phyloP scores from a whole-genome alignment of 2,113 vertebrate genomes.

The Haemorhous mexicanus region DNA sequence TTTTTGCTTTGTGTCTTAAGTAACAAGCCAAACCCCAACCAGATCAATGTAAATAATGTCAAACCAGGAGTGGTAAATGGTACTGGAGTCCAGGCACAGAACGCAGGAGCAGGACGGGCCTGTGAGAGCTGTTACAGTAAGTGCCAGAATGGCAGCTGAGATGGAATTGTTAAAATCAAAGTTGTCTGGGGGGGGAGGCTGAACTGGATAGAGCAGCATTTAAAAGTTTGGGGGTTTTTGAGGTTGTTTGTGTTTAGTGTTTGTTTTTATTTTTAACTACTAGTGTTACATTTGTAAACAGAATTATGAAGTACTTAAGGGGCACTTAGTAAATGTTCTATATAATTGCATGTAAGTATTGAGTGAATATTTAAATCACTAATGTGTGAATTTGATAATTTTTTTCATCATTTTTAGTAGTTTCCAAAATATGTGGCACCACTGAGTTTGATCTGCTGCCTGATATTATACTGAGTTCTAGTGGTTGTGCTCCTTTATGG shows the following conservation, averaged over 20 bases:
- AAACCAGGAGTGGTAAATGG: conserved; percentile 93
- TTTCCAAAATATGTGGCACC: neutral
- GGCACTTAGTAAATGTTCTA: neutral
- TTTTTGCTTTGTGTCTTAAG: conserved; percentile 71
- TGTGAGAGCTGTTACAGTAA: conserved; percentile 99
- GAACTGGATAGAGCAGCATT: neutral
- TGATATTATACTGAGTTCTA: neutral
- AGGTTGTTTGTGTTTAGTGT: neutral
- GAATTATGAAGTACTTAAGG: neutral
- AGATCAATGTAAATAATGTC: conserved; percentile 88
- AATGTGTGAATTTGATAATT: neutral
- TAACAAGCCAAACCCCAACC: conserved; percentile 99
- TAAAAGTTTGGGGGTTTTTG: neutral
- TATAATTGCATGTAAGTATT: neutral
- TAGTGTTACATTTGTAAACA: neutral
- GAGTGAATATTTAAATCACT: neutral
- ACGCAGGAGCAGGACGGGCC: conserved; percentile 81
- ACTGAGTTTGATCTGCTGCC: neutral
- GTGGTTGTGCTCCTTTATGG: neutral
- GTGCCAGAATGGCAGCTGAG: neutral
- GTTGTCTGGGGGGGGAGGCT: neutral
- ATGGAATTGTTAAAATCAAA: neutral
- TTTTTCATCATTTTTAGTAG: neutral
- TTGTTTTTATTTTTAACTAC: neutral
- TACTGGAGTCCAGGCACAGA: conserved; percentile 76